A percentile compares a stretch with the other conserved stretches of the same genome.
Conservation (phyloP, 2,888 invertebrate genomes). For the Caenorhabditis sinica region DNA sequence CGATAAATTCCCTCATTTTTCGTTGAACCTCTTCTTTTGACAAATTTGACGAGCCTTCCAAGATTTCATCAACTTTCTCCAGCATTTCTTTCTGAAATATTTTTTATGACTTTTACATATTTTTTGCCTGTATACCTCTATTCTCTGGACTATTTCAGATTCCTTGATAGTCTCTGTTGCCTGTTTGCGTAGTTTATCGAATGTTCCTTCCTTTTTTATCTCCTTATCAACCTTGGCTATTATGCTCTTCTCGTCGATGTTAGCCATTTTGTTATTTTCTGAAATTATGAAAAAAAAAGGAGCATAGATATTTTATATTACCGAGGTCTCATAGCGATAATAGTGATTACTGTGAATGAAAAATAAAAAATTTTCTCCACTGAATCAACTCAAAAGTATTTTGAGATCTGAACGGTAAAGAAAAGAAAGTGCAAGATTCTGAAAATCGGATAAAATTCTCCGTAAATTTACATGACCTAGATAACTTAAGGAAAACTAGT, state of each 20-base stretch:
- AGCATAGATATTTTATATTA: too few species aligned
- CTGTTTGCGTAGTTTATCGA: constrained; percentile 59
- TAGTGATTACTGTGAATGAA: too few species aligned
- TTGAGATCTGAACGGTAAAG: too few species aligned
- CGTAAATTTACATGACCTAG: constrained; percentile 24
- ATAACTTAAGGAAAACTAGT: constrained; percentile 1
- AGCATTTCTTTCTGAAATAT: constrained; percentile 53
- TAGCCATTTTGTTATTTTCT: constrained; percentile 10
- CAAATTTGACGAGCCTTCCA: constrained; percentile 27
- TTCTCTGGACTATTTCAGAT: constrained; percentile 14
- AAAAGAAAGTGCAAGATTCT: not conserved
- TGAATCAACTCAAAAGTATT: not conserved
- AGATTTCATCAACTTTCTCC: constrained; percentile 51
- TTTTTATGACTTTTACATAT: not conserved
- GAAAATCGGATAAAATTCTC: constrained; percentile 1
- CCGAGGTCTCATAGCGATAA: too few species aligned
- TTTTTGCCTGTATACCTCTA: constrained; percentile 36
- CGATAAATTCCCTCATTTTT: constrained; percentile 34
- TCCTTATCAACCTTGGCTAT: constrained; percentile 41
- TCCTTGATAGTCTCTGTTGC: constrained; percentile 36
- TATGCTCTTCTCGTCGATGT: constrained; percentile 46
- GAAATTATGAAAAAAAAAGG: too few species aligned
- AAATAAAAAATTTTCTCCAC: too few species aligned
- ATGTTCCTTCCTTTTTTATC: constrained; percentile 57
- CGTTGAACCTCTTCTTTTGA: constrained; percentile 56